A percentile compares a stretch with the other conserved stretches of the same genome.
phyloP scores from a whole-genome alignment of 2,888 invertebrate species.

The Rotaria socialis region DNA sequence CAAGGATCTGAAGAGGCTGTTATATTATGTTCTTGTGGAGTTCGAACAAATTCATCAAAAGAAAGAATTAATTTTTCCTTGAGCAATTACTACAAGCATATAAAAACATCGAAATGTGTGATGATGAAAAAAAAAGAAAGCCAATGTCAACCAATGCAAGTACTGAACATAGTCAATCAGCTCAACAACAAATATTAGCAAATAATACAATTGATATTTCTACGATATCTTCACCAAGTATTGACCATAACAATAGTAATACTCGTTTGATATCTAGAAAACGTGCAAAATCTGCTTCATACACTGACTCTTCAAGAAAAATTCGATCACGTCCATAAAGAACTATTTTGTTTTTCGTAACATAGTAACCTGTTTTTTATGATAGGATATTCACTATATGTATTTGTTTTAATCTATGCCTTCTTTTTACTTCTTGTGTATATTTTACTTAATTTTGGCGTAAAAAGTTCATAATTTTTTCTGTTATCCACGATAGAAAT shows the following conservation, averaged over 20 bases:
- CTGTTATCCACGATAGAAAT: no score
- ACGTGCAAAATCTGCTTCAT: neutral
- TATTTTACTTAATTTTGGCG: no score
- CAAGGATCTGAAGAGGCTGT: neutral
- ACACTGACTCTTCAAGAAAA: neutral
- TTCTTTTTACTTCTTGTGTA: no score
- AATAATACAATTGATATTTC: neutral
- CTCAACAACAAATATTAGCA: neutral
- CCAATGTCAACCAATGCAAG: neutral
- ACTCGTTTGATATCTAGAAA: neutral
- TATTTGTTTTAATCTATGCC: no score
- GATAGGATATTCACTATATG: no score
- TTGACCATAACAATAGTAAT: neutral
- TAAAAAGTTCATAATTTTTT: no score
- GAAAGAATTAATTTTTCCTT: neutral
- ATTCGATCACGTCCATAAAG: neutral
- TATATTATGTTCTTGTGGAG: neutral
- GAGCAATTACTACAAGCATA: neutral
- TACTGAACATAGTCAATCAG: neutral
- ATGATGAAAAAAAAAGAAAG: neutral
- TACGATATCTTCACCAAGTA: neutral
- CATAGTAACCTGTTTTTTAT: no score
- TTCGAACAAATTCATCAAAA: neutral
- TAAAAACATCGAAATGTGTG: neutral
- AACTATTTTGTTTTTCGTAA: neutral